These are phyloP conservation scores for Limanda limanda DNA, from an alignment of 2,113 vertebrate species.

Conservation along the genomic window DNA sequence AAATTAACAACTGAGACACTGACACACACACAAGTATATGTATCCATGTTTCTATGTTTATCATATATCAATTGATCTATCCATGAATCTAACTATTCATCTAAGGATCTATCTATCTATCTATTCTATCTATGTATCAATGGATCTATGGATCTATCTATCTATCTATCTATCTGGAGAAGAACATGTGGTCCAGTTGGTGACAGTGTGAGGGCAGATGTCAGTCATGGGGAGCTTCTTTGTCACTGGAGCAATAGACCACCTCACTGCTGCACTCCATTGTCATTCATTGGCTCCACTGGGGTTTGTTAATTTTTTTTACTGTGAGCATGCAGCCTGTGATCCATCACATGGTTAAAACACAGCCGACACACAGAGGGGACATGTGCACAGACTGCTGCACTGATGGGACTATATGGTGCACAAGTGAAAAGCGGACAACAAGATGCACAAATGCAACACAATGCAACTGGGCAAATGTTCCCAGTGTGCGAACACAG, in stretches of 20 bases:
- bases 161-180: background rate
- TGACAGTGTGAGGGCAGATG: conserved; percentile 86
- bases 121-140: background rate
- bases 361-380: background rate
- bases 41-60: background rate
- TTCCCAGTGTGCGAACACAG: background rate
- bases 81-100: background rate
- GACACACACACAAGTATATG: background rate
- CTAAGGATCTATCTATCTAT: background rate
- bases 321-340: conserved; percentile 40
- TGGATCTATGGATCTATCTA: background rate
- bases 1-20: conserved; percentile 26
- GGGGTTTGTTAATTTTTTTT: conserved; percentile 73
- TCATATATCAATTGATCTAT: background rate
- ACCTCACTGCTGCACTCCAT: conserved; percentile 83
- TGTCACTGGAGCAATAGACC: conserved; percentile 60
- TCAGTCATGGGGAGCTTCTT: conserved; percentile 75
- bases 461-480: background rate
- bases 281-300: conserved; percentile 85
- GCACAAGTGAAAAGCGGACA: background rate
- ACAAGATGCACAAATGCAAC: background rate
- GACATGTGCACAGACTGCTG: conserved; percentile 1
- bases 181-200: conserved; percentile 79
- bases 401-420: background rate
- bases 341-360: conserved; percentile 22